phyloP scores from a whole-genome alignment of 1,140 invertebrate species.

The Saccostrea echinata region DNA sequence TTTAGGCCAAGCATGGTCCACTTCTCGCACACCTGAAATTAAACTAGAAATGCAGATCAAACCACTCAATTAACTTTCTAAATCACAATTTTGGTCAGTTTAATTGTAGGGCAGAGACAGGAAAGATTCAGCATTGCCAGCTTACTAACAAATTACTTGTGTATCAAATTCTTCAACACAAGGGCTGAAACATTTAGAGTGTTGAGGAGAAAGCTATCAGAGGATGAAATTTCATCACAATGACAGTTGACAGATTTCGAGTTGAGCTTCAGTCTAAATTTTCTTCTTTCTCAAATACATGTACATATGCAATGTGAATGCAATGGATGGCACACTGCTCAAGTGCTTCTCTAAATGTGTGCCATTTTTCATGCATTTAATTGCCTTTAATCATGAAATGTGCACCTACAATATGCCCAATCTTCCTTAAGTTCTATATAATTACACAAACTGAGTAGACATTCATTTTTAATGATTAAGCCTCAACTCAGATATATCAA shows the following conservation, averaged over 20 bases:
- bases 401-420: neutral
- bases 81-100: slow-evolving; percentile 31
- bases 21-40: slow-evolving; percentile 13
- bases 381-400: neutral
- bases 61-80: slow-evolving; percentile 20
- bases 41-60: slow-evolving; percentile 15
- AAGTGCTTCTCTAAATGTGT: neutral
- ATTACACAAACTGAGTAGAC: slow-evolving; percentile 23
- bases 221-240: neutral
- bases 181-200: neutral
- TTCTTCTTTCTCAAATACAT: neutral
- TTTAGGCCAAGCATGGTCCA: slow-evolving; percentile 8
- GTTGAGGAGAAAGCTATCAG: neutral
- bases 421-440: neutral
- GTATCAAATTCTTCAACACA: neutral
- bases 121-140: neutral
- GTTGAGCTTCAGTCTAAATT: neutral
- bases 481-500: too few species aligned
- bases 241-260: neutral
- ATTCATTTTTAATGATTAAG: neutral
- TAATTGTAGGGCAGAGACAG: neutral
- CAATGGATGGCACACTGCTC: neutral
- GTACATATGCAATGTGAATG: neutral
- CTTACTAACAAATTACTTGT: slow-evolving; percentile 26
- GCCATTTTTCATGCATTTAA: neutral